phyloP scores from a whole-genome alignment of 1,140 invertebrate genomes.

The Anadara kagoshimensis region DNA sequence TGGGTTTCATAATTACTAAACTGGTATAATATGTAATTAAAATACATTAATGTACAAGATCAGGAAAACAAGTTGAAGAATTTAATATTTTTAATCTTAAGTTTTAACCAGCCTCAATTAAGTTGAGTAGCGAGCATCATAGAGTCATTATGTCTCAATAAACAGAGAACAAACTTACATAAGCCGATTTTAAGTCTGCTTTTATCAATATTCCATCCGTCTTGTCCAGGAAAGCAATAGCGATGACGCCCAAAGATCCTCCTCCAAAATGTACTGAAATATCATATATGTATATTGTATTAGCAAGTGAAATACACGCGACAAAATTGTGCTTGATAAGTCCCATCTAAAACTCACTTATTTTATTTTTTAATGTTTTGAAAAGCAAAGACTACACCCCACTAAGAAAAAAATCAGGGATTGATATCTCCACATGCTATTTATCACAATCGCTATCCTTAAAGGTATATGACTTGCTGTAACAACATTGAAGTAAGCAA shows the following conservation, averaged over 20 bases:
- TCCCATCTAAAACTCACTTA: neutral
- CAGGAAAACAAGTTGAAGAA: too few relatives aligned
- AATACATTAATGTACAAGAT: too few relatives aligned
- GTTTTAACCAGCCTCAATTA: too few relatives aligned
- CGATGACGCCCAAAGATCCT: conserved; percentile 77
- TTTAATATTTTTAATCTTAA: too few relatives aligned
- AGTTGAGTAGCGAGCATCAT: too few relatives aligned
- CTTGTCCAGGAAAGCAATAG: conserved; percentile 60
- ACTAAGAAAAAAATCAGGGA: neutral
- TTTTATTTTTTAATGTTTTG: neutral
- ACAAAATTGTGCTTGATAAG: neutral
- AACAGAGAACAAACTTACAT: conserved; percentile 45
- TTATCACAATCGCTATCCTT: too few relatives aligned
- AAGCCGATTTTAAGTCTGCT: conserved; percentile 47
- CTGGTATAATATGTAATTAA: too few relatives aligned
- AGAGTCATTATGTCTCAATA: too few relatives aligned
- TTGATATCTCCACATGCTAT: neutral
- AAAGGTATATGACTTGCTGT: too few relatives aligned
- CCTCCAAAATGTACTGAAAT: conserved; percentile 75
- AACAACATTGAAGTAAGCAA: too few relatives aligned
- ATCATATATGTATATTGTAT: neutral
- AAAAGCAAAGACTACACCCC: neutral
- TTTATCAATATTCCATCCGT: conserved; percentile 52
- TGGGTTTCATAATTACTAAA: too few relatives aligned
- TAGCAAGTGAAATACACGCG: neutral